phyloP scores from a whole-genome alignment of 2,888 invertebrate species.

The Ichneumoninae sp. region DNA sequence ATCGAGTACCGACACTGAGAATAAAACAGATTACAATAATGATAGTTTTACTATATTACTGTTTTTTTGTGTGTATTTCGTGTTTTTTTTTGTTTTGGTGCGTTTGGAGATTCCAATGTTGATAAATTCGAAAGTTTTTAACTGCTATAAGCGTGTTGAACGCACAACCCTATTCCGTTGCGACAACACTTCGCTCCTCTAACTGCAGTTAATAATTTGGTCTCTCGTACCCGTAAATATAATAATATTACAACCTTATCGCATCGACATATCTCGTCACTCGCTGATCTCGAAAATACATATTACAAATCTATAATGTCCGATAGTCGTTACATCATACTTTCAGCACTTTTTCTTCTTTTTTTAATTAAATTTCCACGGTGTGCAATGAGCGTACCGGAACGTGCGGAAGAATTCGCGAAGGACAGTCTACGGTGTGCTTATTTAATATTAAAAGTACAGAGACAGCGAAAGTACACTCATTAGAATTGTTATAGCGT shows the following conservation, averaged over 20 bases:
- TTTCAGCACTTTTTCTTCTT: slow-evolving; percentile 39
- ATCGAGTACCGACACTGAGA: slow-evolving; percentile 46
- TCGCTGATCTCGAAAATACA: slow-evolving; percentile 50
- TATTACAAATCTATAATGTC: slow-evolving; percentile 43
- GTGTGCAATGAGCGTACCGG: slow-evolving; percentile 15
- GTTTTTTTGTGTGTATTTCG: background rate
- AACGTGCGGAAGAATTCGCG: slow-evolving; percentile 46
- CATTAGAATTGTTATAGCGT: slow-evolving; percentile 39
- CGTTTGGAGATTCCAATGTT: slow-evolving; percentile 32
- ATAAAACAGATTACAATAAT: slow-evolving; percentile 42
- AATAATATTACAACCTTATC: slow-evolving; percentile 43
- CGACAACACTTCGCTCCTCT: background rate
- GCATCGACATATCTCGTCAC: slow-evolving; percentile 13
- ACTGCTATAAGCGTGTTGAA: slow-evolving; percentile 10
- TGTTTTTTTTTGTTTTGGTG: slow-evolving; percentile 14
- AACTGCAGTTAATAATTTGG: slow-evolving; percentile 49
- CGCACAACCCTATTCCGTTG: background rate
- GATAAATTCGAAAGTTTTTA: slow-evolving; percentile 49
- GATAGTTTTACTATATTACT: slow-evolving; percentile 27
- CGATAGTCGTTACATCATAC: slow-evolving; percentile 33
- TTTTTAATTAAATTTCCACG: slow-evolving; percentile 24
- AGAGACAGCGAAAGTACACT: slow-evolving; percentile 52
- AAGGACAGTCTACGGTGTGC: slow-evolving; percentile 60
- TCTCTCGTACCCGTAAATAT: slow-evolving; percentile 51
- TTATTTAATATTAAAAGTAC: slow-evolving; percentile 45